A percentile compares a stretch with the other conserved stretches of the same genome.
Conservation (phyloP, 2,797 vertebrate genomes). For the Microchirus variegatus region DNA sequence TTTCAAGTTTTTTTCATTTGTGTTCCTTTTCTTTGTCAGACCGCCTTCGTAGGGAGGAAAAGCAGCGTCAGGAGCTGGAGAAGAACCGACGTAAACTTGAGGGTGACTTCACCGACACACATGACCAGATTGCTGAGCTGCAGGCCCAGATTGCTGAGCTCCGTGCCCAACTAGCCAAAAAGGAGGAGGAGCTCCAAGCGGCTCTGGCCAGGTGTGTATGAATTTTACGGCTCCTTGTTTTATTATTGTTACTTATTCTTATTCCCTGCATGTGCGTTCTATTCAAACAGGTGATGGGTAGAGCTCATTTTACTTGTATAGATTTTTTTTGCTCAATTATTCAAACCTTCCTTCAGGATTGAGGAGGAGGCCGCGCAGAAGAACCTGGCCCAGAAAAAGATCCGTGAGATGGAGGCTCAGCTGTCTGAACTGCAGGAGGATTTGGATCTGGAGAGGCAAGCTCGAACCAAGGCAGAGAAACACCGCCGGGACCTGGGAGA, state of each 20-base stretch:
- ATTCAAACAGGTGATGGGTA: too few species aligned
- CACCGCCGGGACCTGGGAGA: constrained; percentile 95
- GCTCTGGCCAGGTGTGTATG: constrained; percentile 89
- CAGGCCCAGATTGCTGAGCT: constrained; percentile 98
- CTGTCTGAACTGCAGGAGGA: constrained; percentile 96
- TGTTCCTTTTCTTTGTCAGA: constrained; percentile 74
- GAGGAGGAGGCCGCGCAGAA: constrained; percentile 97
- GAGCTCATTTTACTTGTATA: not conserved
- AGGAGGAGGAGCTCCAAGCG: constrained; percentile 96
- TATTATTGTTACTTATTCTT: too few species aligned
- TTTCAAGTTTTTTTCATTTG: too few species aligned
- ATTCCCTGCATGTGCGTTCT: too few species aligned
- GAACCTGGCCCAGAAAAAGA: constrained; percentile 95
- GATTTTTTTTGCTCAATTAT: not conserved
- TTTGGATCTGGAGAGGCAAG: constrained; percentile 91
- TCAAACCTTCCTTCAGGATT: constrained; percentile 77
- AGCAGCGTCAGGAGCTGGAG: constrained; percentile 93
- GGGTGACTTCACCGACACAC: constrained; percentile 91
- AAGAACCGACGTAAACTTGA: constrained; percentile 97
- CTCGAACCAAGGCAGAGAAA: constrained; percentile 93
- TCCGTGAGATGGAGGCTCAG: constrained; percentile 95
- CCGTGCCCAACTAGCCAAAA: constrained; percentile 94
- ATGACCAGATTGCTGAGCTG: constrained; percentile 94
- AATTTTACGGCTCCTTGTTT: not conserved
- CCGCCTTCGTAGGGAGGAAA: constrained; percentile 95